Percentiles rank a stretch among this genome's conserved stretches.
Conservation (phyloP, 2,888 invertebrate species). For the Azorinus chamasolen region DNA sequence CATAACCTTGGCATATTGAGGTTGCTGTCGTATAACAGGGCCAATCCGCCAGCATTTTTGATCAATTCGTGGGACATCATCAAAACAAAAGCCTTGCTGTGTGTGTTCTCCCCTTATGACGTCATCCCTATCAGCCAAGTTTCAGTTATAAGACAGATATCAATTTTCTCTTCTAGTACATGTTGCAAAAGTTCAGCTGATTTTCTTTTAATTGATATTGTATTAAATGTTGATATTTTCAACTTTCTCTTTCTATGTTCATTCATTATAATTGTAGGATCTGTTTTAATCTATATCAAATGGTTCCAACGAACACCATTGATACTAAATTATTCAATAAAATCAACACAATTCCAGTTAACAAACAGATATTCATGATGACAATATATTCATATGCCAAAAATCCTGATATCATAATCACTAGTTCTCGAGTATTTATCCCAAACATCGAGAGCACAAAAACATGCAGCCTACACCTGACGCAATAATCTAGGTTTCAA, state of each 20-base stretch:
- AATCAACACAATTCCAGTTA: too few relatives aligned
- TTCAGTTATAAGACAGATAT: conserved; percentile 32
- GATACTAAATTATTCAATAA: too few relatives aligned
- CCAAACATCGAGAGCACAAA: too few relatives aligned
- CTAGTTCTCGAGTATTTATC: too few relatives aligned
- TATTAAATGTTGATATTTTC: conserved; percentile 36
- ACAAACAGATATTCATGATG: too few relatives aligned
- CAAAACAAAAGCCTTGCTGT: conserved; percentile 30
- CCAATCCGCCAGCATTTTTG: conserved; percentile 30
- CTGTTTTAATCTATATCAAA: conserved; percentile 21
- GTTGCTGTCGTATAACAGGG: conserved; percentile 17
- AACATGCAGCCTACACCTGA: too few relatives aligned
- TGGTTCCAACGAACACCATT: conserved; percentile 29
- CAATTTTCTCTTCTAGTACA: conserved; percentile 38
- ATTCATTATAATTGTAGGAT: conserved; percentile 22
- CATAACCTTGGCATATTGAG: conserved; percentile 32
- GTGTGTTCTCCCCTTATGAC: conserved; percentile 33
- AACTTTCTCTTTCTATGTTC: conserved; percentile 23
- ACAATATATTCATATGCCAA: too few relatives aligned
- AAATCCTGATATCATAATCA: too few relatives aligned
- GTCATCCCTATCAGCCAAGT: conserved; percentile 41
- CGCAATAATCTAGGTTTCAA: too few relatives aligned
- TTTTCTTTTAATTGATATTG: conserved; percentile 40
- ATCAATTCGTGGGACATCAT: conserved; percentile 30
- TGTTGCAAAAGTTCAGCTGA: conserved; percentile 38